A percentile compares a stretch with the other conserved stretches of the same genome.
These are phyloP conservation scores for Gryllus longicercus DNA, from an alignment of 2,888 invertebrate genomes.

Conservation along the genomic window DNA sequence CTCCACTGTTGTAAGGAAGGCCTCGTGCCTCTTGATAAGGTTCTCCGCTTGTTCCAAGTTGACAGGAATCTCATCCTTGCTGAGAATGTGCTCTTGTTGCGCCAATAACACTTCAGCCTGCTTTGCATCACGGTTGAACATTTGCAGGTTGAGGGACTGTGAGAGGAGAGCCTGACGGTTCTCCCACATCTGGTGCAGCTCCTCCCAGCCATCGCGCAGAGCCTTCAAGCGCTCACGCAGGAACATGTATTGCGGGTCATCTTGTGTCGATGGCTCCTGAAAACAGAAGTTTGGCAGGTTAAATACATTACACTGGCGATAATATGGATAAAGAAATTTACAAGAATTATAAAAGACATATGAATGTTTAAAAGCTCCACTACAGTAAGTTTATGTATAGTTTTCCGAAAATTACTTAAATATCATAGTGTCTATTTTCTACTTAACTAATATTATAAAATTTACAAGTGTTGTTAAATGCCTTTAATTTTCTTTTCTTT, in stretches of 20 bases:
- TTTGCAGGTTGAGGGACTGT: slow-evolving; percentile 90
- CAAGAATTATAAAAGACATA: no score
- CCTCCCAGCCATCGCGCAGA: slow-evolving; percentile 98
- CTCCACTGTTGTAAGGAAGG: slow-evolving; percentile 99
- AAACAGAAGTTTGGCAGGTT: slow-evolving; percentile 21
- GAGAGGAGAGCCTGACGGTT: slow-evolving; percentile 91
- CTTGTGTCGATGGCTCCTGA: slow-evolving; percentile 75
- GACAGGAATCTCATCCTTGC: slow-evolving; percentile 93
- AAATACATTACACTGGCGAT: no score
- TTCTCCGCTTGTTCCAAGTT: slow-evolving; percentile 97
- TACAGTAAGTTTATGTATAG: no score
- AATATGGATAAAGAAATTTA: no score
- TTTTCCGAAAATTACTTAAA: no score
- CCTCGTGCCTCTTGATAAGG: slow-evolving; percentile 94
- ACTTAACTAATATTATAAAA: no score
- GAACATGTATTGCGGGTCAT: slow-evolving; percentile 99
- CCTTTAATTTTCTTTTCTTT: no score
- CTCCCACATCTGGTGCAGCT: slow-evolving; percentile 99
- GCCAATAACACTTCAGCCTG: slow-evolving; percentile 96
- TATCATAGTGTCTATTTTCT: no score
- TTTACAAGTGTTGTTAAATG: no score
- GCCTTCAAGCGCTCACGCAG: slow-evolving; percentile 95
- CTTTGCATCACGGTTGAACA: slow-evolving; percentile 93
- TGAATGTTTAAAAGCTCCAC: no score
- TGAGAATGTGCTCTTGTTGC: slow-evolving; percentile 96